Evolutionary conservation across 2,888 invertebrate genomes (phyloP).

Genomic region (Synergus itoensis): DNA sequence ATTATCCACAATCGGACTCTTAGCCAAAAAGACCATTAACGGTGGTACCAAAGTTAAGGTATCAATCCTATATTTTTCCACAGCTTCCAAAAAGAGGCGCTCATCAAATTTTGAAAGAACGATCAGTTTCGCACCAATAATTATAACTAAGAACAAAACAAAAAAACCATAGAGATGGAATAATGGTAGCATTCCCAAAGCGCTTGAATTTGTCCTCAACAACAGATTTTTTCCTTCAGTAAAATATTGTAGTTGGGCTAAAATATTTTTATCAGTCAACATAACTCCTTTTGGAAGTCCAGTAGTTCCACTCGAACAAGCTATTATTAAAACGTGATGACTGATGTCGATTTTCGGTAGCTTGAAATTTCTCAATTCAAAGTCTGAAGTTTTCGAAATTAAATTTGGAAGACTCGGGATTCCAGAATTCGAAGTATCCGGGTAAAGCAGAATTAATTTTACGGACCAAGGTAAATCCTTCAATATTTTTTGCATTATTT

Average conservation of each 20-base stretch:
- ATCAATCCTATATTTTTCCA: constrained; percentile 83
- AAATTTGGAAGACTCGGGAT: constrained; percentile 68
- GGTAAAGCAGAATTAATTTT: constrained; percentile 58
- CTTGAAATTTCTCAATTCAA: constrained; percentile 68
- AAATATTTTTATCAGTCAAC: constrained; percentile 79
- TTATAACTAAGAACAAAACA: constrained; percentile 81
- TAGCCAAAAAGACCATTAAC: constrained; percentile 89
- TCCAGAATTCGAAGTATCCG: constrained; percentile 43
- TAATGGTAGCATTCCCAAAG: constrained; percentile 82
- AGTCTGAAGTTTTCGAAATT: constrained; percentile 47
- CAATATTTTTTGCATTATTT: constrained; percentile 70
- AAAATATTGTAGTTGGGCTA: not conserved
- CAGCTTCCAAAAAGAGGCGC: constrained; percentile 84
- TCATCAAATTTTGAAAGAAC: constrained; percentile 86
- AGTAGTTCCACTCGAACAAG: constrained; percentile 83
- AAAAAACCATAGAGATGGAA: constrained; percentile 91
- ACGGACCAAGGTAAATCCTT: constrained; percentile 64
- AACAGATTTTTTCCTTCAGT: not conserved
- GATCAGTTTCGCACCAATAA: constrained; percentile 81
- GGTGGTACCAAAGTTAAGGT: constrained; percentile 88
- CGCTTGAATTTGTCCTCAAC: constrained; percentile 79
- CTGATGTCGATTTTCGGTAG: constrained; percentile 79
- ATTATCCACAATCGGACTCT: constrained; percentile 87
- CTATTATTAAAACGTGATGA: constrained; percentile 77
- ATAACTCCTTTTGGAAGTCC: constrained; percentile 81